phyloP scores from a whole-genome alignment of 1,140 invertebrate species.

The Pachypeltis micranthus region DNA sequence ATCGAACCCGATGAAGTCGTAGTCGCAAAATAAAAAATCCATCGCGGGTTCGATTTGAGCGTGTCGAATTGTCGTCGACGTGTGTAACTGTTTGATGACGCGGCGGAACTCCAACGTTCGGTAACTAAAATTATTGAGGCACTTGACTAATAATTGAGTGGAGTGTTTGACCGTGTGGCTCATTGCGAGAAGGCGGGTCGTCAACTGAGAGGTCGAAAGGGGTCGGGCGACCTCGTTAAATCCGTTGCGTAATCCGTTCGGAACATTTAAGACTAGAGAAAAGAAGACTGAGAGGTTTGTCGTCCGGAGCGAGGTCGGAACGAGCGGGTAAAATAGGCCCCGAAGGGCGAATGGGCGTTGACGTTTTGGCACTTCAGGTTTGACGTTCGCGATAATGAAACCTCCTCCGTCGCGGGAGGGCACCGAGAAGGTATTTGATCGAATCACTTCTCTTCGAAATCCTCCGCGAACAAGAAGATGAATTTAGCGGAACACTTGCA shows the following conservation, averaged over 20 bases:
- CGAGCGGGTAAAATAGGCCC: too few species aligned
- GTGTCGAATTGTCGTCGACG: not conserved
- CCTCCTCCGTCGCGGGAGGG: too few species aligned
- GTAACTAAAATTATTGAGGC: not conserved
- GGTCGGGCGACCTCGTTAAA: not conserved
- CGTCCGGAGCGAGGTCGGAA: too few species aligned
- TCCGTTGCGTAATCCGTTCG: not conserved
- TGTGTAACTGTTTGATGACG: not conserved
- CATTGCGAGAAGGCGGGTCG: not conserved
- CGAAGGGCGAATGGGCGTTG: too few species aligned
- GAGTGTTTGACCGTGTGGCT: not conserved
- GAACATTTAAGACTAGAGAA: not conserved
- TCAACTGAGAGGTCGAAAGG: not conserved
- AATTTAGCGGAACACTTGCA: too few species aligned
- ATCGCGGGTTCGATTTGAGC: not conserved
- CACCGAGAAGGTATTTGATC: too few species aligned
- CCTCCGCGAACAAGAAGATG: too few species aligned
- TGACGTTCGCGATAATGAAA: too few species aligned
- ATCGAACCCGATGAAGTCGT: conserved; percentile 71
- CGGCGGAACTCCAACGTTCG: not conserved
- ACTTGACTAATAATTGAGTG: not conserved
- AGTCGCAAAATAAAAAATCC: conserved; percentile 41
- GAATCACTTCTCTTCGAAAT: too few species aligned
- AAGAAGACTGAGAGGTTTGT: too few species aligned
- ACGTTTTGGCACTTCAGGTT: too few species aligned